Evolutionary conservation across 2,888 invertebrate species (phyloP), one percentile per base, ranked within the genome.

Genomic region (Yponomeuta malinellus): DNA sequence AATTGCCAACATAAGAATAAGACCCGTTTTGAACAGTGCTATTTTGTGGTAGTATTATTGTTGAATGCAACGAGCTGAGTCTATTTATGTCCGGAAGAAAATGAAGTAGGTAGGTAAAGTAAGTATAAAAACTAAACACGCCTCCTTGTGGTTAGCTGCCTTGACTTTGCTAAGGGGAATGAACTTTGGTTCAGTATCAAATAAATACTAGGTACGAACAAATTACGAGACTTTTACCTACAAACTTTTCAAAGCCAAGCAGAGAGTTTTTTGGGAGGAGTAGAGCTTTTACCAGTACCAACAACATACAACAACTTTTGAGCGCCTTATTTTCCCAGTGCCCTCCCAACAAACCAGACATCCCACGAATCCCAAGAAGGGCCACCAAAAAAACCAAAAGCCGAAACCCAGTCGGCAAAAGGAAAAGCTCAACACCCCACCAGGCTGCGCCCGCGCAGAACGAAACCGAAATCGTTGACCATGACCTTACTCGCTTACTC

Each of bases 401-500:
- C 15, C 48, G n/a, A 69, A 23, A 23, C 23, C 23, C 23, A 23
- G 23, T 31, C 3, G 9, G n/a, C 8, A 5, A 33, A 69, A 69
- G 33, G 83, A 78, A 75, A 74, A 76, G 72, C 82, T 87, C 88
- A 87, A 88, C 83, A 78, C 80, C 76, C 48, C 68, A 37, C 52
- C 52, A 59, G 52, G 15, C 52, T 52, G 70, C 70, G 70, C 70
- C 12, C 65, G 48, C 70, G 74, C 81, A 87, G 87, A 82, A 74
- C 75, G 72, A 73, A 73, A 77, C 78, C 78, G 77, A 86, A 87
- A 84, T 83, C 77, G 52, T 78, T 78, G 80, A 81, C 89, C 90
- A 78, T 90, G 90, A 90, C 90, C 90, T 90, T 90, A 87, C 84
- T 78, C 81, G 76, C 78, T 76, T 81, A 81, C 81, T 83, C 86